Percentiles rank a stretch among this genome's conserved stretches.
Conservation (phyloP, 2,113 vertebrate genomes). For the Orthonyx spaldingii region DNA sequence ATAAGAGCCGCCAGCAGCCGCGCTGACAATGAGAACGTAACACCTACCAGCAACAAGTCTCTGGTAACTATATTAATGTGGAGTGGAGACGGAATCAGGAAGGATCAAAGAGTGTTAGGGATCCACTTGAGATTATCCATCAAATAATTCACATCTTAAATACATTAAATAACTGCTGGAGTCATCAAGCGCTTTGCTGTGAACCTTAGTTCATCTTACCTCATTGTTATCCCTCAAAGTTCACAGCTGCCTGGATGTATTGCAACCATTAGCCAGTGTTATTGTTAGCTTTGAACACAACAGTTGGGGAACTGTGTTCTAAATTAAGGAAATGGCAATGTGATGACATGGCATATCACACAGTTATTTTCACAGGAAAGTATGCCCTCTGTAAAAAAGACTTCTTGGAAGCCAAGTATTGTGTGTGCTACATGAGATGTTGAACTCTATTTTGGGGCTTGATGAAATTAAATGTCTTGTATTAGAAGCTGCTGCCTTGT, state of each 20-base stretch:
- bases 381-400: background rate
- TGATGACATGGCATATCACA: constrained; percentile 43
- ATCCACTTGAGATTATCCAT: constrained; percentile 69
- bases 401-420: constrained; percentile 34
- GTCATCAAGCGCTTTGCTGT: constrained; percentile 59
- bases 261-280: constrained; percentile 50
- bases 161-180: constrained; percentile 69
- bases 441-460: background rate
- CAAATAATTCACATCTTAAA: constrained; percentile 73
- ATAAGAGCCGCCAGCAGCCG: constrained; percentile 63
- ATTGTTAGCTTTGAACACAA: constrained; percentile 59
- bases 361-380: constrained; percentile 34
- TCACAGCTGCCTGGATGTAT: constrained; percentile 65
- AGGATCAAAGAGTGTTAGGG: constrained; percentile 59
- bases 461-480: background rate
- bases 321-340: constrained; percentile 67
- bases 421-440: background rate
- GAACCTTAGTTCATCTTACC: constrained; percentile 68
- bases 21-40: constrained; percentile 51
- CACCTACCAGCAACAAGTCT: constrained; percentile 55
- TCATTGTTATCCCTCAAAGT: constrained; percentile 72
- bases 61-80: constrained; percentile 74
- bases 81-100: constrained; percentile 28
- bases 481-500: background rate
- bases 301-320: constrained; percentile 51